These are phyloP conservation scores for Nomada ruficornis DNA, from an alignment of 2,888 invertebrate genomes.

Conservation along the genomic window DNA sequence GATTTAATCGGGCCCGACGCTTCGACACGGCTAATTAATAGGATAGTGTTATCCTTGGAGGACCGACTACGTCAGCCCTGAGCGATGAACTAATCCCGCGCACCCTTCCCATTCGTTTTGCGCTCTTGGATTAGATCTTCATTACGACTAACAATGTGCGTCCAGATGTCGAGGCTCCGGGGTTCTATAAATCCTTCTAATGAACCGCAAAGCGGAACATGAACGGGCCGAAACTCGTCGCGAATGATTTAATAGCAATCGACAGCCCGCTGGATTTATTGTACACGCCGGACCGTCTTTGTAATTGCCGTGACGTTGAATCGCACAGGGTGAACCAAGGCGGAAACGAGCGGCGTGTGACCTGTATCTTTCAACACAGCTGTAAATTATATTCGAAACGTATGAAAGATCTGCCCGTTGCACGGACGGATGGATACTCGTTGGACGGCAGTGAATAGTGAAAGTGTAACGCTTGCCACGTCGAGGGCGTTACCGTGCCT, in stretches of 20 bases:
- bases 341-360: neutral
- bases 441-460: neutral
- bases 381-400: neutral
- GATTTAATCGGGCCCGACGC: constrained; percentile 62
- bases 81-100: constrained; percentile 46
- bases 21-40: constrained; percentile 58
- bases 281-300: neutral
- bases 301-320: neutral
- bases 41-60: constrained; percentile 40
- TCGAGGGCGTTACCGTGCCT: neutral
- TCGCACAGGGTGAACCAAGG: no score
- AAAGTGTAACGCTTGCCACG: constrained; percentile 1
- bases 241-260: neutral
- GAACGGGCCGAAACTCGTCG: neutral
- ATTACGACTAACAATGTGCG: constrained; percentile 36
- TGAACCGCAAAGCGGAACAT: neutral
- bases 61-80: constrained; percentile 36
- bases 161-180: neutral
- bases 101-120: neutral
- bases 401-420: neutral
- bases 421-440: neutral
- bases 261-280: constrained; percentile 12
- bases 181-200: constrained; percentile 15
- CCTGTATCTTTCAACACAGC: neutral
- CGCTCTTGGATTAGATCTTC: constrained; percentile 46